phyloP scores from a whole-genome alignment of 1,140 invertebrate species.

The Epicauta chinensis region DNA sequence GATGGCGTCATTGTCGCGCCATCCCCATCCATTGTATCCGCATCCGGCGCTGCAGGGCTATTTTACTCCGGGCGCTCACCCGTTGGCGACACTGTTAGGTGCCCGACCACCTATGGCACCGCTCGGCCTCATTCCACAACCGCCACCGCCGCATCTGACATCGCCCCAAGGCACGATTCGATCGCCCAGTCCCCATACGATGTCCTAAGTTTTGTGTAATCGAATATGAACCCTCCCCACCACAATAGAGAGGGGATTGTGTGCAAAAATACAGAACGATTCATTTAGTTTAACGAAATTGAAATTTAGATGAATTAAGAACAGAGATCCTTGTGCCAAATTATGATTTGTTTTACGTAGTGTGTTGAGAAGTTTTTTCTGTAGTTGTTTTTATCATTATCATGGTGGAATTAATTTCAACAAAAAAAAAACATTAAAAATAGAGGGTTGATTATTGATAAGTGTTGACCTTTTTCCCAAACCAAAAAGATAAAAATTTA shows the following conservation, averaged over 20 bases:
- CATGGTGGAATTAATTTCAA: no score
- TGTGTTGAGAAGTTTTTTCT: no score
- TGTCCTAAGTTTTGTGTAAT: conserved; percentile 25
- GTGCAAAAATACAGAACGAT: conserved; percentile 1
- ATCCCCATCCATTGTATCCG: conserved; percentile 37
- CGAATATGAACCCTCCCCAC: not conserved
- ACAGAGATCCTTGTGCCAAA: no score
- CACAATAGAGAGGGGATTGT: not conserved
- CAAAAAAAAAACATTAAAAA: no score
- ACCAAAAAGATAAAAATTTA: no score
- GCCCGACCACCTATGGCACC: conserved; percentile 36
- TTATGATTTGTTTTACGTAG: no score
- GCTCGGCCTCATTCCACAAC: conserved; percentile 33
- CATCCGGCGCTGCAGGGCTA: conserved; percentile 42
- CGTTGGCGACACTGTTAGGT: conserved; percentile 38
- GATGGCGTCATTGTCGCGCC: conserved; percentile 41
- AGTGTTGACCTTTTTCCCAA: no score
- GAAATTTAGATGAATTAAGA: no score
- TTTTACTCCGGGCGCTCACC: conserved; percentile 38
- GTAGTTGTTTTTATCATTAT: no score
- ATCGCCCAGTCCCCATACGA: conserved; percentile 36
- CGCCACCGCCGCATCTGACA: conserved; percentile 29
- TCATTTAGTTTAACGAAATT: no score
- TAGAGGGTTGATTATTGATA: no score
- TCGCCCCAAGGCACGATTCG: conserved; percentile 34